Conservation (phyloP, 2,797 vertebrate species). For the Enteromius treurensis region DNA sequence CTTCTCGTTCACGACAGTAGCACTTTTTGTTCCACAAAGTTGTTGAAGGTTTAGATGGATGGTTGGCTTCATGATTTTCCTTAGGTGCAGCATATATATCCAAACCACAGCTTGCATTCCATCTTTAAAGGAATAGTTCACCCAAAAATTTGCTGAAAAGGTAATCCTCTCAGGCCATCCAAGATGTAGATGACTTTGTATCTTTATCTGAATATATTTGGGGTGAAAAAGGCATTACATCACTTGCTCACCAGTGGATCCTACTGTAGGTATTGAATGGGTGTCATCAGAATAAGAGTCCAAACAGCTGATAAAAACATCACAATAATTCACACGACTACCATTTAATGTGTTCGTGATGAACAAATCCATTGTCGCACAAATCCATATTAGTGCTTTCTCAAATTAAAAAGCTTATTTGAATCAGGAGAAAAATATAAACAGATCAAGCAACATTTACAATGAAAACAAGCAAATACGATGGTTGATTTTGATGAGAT, state of each 20-base stretch:
- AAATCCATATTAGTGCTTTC: not conserved
- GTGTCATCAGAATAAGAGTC: not conserved
- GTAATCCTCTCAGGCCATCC: not conserved
- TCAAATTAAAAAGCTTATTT: not conserved
- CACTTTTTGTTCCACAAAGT: not conserved
- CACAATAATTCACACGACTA: too few relatives aligned
- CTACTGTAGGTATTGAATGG: not conserved
- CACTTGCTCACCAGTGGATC: not conserved
- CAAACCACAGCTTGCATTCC: conserved; percentile 23
- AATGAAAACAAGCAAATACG: not conserved
- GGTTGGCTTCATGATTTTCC: not conserved
- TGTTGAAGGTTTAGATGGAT: conserved; percentile 1
- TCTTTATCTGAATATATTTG: not conserved
- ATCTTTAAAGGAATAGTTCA: not conserved
- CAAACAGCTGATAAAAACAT: not conserved
- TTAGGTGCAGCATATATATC: not conserved
- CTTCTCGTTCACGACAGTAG: too few relatives aligned
- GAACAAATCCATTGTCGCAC: too few relatives aligned
- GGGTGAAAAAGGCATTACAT: not conserved
- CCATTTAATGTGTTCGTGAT: not conserved
- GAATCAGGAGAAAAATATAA: not conserved
- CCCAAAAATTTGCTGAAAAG: not conserved
- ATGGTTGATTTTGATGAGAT: not conserved
- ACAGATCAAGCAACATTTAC: not conserved
- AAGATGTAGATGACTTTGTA: not conserved